Conservation (phyloP, 2,888 invertebrate species). For the Galerucella pusilla region DNA sequence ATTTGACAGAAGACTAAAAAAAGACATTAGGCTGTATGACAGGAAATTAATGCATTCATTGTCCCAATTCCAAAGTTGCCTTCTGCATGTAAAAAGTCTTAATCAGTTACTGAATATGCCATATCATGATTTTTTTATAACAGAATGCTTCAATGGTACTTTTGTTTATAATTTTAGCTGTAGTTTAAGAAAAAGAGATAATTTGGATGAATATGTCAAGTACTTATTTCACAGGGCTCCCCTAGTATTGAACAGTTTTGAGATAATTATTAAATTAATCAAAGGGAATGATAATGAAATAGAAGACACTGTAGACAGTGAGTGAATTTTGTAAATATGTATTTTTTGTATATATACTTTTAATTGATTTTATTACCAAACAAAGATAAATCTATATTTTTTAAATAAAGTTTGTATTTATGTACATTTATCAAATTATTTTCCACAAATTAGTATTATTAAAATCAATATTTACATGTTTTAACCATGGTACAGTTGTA, state of each 20-base stretch:
- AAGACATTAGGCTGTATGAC: conserved; percentile 70
- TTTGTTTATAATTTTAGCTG: conserved; percentile 79
- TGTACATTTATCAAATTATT: background rate
- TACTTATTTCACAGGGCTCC: conserved; percentile 43
- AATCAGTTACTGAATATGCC: conserved; percentile 75
- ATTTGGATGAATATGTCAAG: conserved; percentile 50
- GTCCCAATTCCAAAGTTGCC: conserved; percentile 75
- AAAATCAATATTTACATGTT: too few species aligned
- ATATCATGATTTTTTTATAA: conserved; percentile 69
- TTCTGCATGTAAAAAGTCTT: conserved; percentile 70
- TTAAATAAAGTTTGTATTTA: background rate
- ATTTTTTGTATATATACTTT: conserved; percentile 16
- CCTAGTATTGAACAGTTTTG: conserved; percentile 31
- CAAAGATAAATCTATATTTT: background rate
- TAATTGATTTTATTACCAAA: conserved; percentile 12
- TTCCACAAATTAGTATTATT: too few species aligned
- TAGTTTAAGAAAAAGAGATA: conserved; percentile 67
- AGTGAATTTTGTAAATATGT: conserved; percentile 12
- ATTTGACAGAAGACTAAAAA: conserved; percentile 68
- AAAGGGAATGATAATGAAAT: conserved; percentile 12
- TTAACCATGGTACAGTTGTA: too few species aligned
- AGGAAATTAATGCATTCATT: conserved; percentile 71
- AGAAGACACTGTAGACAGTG: background rate
- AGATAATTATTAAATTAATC: conserved; percentile 29
- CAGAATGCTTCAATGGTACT: conserved; percentile 79